A percentile compares a stretch with the other conserved stretches of the same genome.
Conservation (phyloP, 1,140 invertebrate species). For the Sipha flava region DNA sequence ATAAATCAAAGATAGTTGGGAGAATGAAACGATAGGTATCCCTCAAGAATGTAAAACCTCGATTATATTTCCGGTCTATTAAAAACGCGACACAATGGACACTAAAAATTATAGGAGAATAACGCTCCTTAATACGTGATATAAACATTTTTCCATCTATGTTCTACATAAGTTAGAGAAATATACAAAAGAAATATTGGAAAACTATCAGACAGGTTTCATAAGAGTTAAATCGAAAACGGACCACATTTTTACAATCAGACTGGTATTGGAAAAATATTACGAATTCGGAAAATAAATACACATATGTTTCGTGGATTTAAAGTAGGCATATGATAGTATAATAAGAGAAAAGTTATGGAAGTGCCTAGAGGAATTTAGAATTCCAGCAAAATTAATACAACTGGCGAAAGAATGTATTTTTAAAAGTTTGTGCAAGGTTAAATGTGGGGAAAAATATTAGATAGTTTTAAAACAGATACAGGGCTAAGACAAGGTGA, state of each 20-base stretch:
- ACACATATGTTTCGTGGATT: background rate
- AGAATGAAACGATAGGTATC: background rate
- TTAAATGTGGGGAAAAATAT: background rate
- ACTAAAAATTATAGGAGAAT: background rate
- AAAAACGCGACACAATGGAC: background rate
- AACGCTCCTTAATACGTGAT: background rate
- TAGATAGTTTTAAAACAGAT: background rate
- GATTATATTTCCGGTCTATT: background rate
- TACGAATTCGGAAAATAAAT: background rate
- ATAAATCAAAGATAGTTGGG: constrained; percentile 12
- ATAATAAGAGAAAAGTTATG: background rate
- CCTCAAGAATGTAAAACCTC: background rate
- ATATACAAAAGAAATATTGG: background rate
- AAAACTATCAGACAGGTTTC: background rate
- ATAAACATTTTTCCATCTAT: background rate
- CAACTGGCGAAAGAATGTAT: background rate
- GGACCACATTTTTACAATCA: no score
- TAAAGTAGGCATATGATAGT: background rate
- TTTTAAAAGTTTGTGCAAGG: background rate
- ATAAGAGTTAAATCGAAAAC: background rate
- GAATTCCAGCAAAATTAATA: background rate
- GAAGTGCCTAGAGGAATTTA: background rate
- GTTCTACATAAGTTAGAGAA: background rate
- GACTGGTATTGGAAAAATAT: background rate
- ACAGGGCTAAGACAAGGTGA: background rate